Conservation (phyloP, 1,140 invertebrate genomes). For the Amphibalanus amphitrite region DNA sequence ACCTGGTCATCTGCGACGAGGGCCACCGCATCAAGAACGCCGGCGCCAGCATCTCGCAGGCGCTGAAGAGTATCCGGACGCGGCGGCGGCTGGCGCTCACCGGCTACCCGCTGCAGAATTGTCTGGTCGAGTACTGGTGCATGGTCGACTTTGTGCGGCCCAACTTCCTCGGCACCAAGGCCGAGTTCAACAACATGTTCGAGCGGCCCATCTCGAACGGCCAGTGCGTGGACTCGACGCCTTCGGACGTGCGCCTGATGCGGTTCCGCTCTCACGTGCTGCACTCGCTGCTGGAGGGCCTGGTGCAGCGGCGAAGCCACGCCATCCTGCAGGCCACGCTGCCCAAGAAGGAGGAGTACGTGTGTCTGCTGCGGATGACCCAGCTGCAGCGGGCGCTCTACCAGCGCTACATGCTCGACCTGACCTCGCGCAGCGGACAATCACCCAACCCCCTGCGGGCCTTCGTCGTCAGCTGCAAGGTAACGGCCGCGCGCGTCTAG, state of each 20-base stretch:
- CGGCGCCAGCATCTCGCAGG: slow-evolving; percentile 78
- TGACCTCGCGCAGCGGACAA: slow-evolving; percentile 62
- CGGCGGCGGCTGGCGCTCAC: slow-evolving; percentile 78
- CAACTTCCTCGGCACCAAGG: slow-evolving; percentile 70
- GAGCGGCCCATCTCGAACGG: slow-evolving; percentile 87
- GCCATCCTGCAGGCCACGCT: slow-evolving; percentile 66
- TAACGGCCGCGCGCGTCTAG: too few species aligned
- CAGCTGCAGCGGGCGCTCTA: slow-evolving; percentile 70
- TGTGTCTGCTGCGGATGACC: slow-evolving; percentile 72
- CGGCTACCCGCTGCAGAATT: slow-evolving; percentile 93
- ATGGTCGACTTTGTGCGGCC: slow-evolving; percentile 93
- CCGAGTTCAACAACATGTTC: slow-evolving; percentile 91
- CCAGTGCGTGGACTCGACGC: slow-evolving; percentile 80
- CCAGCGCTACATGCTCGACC: slow-evolving; percentile 77
- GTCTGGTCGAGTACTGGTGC: slow-evolving; percentile 88
- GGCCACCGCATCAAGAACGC: slow-evolving; percentile 93
- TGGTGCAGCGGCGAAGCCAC: slow-evolving; percentile 79
- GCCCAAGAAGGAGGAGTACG: slow-evolving; percentile 81
- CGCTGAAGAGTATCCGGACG: slow-evolving; percentile 77
- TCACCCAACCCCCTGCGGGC: slow-evolving; percentile 88
- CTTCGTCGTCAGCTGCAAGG: slow-evolving; percentile 95
- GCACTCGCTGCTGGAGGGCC: slow-evolving; percentile 72
- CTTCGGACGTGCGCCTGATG: slow-evolving; percentile 76
- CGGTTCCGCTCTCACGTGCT: slow-evolving; percentile 72
- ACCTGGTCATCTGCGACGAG: slow-evolving; percentile 88